Conservation (phyloP, 2,113 vertebrate species). For the Gopherus flavomarginatus region DNA sequence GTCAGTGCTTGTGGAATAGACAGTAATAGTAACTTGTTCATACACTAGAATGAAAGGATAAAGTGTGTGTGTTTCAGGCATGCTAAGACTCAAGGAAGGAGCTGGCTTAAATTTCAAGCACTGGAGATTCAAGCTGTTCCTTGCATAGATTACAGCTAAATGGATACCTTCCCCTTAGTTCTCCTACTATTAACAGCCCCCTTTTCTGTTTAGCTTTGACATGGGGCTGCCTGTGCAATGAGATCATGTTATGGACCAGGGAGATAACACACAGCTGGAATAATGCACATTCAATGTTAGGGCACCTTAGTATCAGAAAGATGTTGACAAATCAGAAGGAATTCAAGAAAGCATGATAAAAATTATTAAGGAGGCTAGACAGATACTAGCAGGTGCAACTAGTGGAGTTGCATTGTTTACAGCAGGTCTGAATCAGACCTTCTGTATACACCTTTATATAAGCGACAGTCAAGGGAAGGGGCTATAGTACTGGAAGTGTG, state of each 20-base stretch:
- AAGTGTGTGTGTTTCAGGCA: not conserved
- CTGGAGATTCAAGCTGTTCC: not conserved
- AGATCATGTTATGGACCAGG: not conserved
- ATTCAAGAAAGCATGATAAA: not conserved
- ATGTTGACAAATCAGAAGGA: not conserved
- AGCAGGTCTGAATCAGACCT: no score
- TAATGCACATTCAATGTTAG: not conserved
- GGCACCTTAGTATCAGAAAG: not conserved
- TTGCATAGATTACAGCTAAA: not conserved
- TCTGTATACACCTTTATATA: not conserved
- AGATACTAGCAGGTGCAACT: not conserved
- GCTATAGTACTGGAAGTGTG: accelerated
- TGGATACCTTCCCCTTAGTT: not conserved
- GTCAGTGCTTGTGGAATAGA: not conserved
- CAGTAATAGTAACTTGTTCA: not conserved
- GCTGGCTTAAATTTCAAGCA: not conserved
- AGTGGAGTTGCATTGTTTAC: no score
- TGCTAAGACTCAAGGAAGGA: no score
- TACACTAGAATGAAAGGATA: not conserved
- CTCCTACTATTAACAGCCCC: not conserved
- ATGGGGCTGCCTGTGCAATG: not conserved
- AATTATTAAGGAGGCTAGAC: not conserved
- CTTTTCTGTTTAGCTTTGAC: not conserved
- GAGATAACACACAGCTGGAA: accelerated
- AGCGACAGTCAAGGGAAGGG: not conserved